A percentile compares a stretch with the other conserved stretches of the same genome.
These are phyloP conservation scores for Herpetotheres cachinnans DNA, from an alignment of 2,113 vertebrate genomes.

Conservation along the genomic window DNA sequence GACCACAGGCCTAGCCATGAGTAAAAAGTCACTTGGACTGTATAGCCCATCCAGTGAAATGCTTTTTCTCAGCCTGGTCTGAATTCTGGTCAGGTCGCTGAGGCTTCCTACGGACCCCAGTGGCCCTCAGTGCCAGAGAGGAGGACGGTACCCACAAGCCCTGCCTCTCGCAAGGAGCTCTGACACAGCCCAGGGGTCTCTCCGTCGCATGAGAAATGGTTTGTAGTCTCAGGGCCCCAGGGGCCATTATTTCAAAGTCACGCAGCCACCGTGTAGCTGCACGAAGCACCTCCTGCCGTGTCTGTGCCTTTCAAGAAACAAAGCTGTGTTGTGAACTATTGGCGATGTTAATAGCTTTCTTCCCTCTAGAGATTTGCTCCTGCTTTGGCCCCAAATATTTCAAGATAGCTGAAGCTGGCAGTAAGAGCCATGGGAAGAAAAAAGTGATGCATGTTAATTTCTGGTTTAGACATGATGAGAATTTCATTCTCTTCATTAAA, in stretches of 20 bases:
- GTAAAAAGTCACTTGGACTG: background rate
- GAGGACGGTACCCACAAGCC: accelerated
- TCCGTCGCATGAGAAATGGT: background rate
- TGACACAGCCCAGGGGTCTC: background rate
- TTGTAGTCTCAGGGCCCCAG: constrained; percentile 11
- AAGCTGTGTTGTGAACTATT: constrained; percentile 55
- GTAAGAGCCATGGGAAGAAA: constrained; percentile 51
- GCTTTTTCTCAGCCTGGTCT: background rate
- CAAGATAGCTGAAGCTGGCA: constrained; percentile 57
- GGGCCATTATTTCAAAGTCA: constrained; percentile 52
- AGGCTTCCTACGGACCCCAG: background rate
- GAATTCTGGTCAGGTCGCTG: background rate
- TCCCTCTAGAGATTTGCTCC: constrained; percentile 54
- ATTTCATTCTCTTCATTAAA: constrained; percentile 64
- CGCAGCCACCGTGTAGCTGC: background rate
- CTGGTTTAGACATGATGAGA: constrained; percentile 47
- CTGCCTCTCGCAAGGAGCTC: background rate
- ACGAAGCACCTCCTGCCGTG: background rate
- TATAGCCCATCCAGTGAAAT: background rate
- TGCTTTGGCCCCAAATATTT: constrained; percentile 55
- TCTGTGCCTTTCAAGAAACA: constrained; percentile 58
- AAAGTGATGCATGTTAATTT: constrained; percentile 63
- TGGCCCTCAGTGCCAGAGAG: background rate
- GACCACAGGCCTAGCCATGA: background rate
- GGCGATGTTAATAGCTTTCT: constrained; percentile 39